Evolutionary conservation across 2,113 vertebrate species (phyloP), one percentile per base, ranked within the genome.

Genomic region (Harpagus bidentatus): DNA sequence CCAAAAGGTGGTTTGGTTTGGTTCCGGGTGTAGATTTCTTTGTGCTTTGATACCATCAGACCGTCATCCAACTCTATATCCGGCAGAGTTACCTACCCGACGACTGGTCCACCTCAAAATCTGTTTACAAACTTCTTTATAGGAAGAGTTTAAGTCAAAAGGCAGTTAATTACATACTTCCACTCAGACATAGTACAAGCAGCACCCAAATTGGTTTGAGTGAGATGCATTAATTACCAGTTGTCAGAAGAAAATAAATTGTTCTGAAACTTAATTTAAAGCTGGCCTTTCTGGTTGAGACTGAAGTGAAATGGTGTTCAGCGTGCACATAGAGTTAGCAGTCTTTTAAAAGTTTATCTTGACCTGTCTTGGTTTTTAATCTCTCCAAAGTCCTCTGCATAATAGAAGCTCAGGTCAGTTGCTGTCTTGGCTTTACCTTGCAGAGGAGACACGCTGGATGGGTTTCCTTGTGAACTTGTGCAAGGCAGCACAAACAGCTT

Each of bases 181-280:
- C 73, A 40, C 79, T 78, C 52, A 62, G 40, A 70, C 26, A 16
- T 42, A 92, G 88, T 61, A 88, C 65, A 86, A 82, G 82, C 19
- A 4, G 48, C 26, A 48, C 36, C 48, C 66, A 67, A 34, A 78
- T 73, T 77, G 76, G 82, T 96, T 96, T 52, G 58, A 61, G 58
- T 52, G 42, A 80, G 90, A 71, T 80, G 43, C 62, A 26, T 96
- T 94, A 91, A 88, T 95, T 88, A 86, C 76, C 87, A 74, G 58
- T n/a, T 96, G 29, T 91, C 93, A 86, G 95, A 96, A 78, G 90
- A 92, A 89, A 76, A 77, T 28, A 31, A 48, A 67, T 36, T 55
- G 61, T 82, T 89, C 84, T 76, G 59, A 45, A 73, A 47, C 18
- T 63, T 95, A 74, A 62, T 56, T 96, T 95, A 92, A 95, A 86